phyloP scores from a whole-genome alignment of 2,888 invertebrate genomes.

The Minunthozetes semirufus region DNA sequence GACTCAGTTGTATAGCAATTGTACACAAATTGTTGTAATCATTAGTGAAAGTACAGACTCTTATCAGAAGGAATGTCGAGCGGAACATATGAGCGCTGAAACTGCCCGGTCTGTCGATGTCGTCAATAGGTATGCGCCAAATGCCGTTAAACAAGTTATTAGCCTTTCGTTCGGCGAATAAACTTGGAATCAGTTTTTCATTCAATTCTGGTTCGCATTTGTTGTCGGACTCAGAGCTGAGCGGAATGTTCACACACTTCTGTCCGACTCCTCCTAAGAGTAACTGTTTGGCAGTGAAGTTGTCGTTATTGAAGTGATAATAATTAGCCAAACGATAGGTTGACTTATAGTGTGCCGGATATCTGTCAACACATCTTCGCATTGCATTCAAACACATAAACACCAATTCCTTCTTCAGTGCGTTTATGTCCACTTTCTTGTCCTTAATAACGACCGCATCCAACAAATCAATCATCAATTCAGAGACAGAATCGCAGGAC shows the following conservation, averaged over 20 bases:
- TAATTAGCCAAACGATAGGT: slow-evolving; percentile 78
- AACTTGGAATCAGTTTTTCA: slow-evolving; percentile 41
- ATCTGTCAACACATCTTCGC: slow-evolving; percentile 73
- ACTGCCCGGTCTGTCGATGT: slow-evolving; percentile 85
- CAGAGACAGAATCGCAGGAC: not conserved
- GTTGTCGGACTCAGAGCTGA: not conserved
- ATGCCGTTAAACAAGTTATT: slow-evolving; percentile 86
- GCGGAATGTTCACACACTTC: not conserved
- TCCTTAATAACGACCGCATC: slow-evolving; percentile 18
- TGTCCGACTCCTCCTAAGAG: slow-evolving; percentile 31
- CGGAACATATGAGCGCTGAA: slow-evolving; percentile 85
- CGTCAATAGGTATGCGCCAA: slow-evolving; percentile 81
- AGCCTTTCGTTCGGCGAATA: slow-evolving; percentile 75
- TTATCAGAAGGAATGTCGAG: slow-evolving; percentile 70
- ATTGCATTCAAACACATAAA: slow-evolving; percentile 66
- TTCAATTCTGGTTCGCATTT: not conserved
- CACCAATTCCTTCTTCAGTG: slow-evolving; percentile 51
- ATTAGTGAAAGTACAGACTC: slow-evolving; percentile 67
- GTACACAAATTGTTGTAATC: slow-evolving; percentile 74
- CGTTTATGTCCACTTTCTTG: slow-evolving; percentile 1
- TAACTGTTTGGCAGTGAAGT: slow-evolving; percentile 24
- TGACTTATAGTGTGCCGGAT: slow-evolving; percentile 87
- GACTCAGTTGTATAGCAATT: slow-evolving; percentile 67
- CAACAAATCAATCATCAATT: slow-evolving; percentile 31
- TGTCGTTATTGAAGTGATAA: slow-evolving; percentile 54